Percentiles rank a stretch among this genome's conserved stretches.
Evolutionary conservation across 2,113 vertebrate genomes (phyloP).

Genomic region (Gasterosteus nipponicus): DNA sequence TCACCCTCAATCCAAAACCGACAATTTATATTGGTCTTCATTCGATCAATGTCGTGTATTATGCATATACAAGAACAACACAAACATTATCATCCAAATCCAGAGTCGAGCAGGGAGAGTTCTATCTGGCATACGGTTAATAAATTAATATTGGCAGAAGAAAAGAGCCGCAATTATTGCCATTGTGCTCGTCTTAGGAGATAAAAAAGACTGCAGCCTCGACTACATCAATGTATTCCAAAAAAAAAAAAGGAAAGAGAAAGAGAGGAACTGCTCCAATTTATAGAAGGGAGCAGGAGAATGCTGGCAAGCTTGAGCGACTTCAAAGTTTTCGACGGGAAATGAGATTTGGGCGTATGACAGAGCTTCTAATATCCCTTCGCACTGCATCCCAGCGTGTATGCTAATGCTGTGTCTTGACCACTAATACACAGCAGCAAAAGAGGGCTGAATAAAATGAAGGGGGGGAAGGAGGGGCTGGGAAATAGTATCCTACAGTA

Average conservation of each 20-base stretch:
- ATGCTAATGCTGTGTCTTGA: conserved; percentile 62
- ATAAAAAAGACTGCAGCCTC: conserved; percentile 27
- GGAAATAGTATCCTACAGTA: conserved; percentile 71
- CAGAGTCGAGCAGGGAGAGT: background rate
- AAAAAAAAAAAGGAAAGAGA: conserved; percentile 21
- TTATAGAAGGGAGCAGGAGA: conserved; percentile 45
- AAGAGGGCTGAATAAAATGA: conserved; percentile 61
- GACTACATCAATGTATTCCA: conserved; percentile 36
- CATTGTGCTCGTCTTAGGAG: conserved; percentile 33
- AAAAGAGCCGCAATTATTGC: conserved; percentile 42
- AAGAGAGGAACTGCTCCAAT: conserved; percentile 27
- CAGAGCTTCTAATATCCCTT: conserved; percentile 56
- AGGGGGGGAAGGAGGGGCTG: conserved; percentile 52
- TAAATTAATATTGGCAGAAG: conserved; percentile 43
- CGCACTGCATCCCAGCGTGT: conserved; percentile 41
- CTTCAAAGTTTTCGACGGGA: conserved; percentile 61
- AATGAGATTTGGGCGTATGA: conserved; percentile 68
- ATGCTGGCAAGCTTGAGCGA: conserved; percentile 56
- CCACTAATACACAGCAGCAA: conserved; percentile 55
- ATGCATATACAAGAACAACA: background rate
- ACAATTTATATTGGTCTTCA: background rate
- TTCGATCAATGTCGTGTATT: too few species aligned
- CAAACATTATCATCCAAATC: background rate
- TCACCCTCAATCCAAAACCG: background rate
- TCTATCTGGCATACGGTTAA: background rate